These are phyloP conservation scores for Drosophila bocqueti DNA, from an alignment of 1,140 invertebrate genomes.

Conservation along the genomic window DNA sequence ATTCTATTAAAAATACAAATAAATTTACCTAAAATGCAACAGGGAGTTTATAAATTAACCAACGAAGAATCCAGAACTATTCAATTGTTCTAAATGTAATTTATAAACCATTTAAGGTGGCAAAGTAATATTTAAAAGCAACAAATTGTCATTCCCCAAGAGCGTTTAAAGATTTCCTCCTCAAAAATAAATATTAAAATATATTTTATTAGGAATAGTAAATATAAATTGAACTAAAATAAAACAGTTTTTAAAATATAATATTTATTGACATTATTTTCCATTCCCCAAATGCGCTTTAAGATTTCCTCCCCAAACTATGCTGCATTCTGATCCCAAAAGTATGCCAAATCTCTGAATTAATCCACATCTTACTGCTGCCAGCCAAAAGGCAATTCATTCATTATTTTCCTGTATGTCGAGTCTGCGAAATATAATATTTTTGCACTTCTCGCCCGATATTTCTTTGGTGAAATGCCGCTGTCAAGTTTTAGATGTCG, in stretches of 20 bases:
- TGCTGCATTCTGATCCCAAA: constrained; percentile 34
- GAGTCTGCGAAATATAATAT: constrained; percentile 3
- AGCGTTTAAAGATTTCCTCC: not conserved
- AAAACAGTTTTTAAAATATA: too few relatives aligned
- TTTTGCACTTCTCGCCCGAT: constrained; percentile 6
- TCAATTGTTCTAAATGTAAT: not conserved
- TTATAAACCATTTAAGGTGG: not conserved
- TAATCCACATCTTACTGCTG: not conserved
- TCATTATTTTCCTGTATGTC: constrained; percentile 12
- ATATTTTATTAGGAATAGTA: too few relatives aligned
- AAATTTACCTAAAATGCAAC: not conserved
- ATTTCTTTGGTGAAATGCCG: constrained; percentile 53
- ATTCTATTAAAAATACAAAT: too few relatives aligned
- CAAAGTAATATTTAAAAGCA: not conserved
- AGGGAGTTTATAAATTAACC: too few relatives aligned
- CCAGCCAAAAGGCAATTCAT: constrained; percentile 2
- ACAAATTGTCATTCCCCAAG: not conserved
- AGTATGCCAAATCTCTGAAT: constrained; percentile 42
- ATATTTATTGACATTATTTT: not conserved
- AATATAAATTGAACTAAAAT: too few relatives aligned
- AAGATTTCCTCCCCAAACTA: constrained; percentile 16
- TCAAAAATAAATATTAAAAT: constrained; percentile 3
- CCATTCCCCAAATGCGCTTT: not conserved
- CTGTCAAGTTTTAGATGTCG: constrained; percentile 71
- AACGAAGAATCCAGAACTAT: too few relatives aligned